Percentiles rank a stretch among this genome's conserved stretches.
Conservation (phyloP, 2,797 vertebrate genomes). For the Coregonus suidteri region DNA sequence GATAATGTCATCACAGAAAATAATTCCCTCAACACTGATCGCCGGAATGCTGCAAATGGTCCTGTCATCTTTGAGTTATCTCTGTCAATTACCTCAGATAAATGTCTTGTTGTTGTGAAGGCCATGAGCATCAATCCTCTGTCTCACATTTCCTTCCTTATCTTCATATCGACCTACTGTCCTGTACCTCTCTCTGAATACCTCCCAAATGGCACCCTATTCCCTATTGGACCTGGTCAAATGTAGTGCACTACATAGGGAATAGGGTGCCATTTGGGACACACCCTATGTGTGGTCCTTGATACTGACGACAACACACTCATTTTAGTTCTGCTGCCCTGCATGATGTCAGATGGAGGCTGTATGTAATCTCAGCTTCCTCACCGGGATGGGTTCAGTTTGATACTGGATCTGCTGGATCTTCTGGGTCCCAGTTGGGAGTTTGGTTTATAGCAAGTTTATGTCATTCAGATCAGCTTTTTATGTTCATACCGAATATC, state of each 20-base stretch:
- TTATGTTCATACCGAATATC: neutral
- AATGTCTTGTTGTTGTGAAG: slow-evolving; percentile 64
- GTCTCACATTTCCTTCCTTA: neutral
- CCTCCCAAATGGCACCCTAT: neutral
- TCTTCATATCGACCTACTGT: slow-evolving; percentile 1
- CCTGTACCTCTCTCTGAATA: slow-evolving; percentile 11
- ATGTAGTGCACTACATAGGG: neutral
- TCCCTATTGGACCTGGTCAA: neutral
- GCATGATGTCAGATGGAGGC: slow-evolving; percentile 35
- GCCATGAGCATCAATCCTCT: slow-evolving; percentile 68
- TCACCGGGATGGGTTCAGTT: slow-evolving; percentile 64
- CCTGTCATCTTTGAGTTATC: slow-evolving; percentile 58
- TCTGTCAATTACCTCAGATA: slow-evolving; percentile 71
- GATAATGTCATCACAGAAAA: neutral
- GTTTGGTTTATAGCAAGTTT: slow-evolving; percentile 42
- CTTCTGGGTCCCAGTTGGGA: slow-evolving; percentile 46
- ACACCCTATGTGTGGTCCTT: slow-evolving; percentile 16
- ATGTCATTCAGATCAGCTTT: slow-evolving; percentile 4
- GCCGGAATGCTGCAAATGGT: slow-evolving; percentile 65
- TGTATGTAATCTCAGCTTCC: slow-evolving; percentile 68
- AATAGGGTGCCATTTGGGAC: slow-evolving; percentile 12
- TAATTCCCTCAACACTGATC: slow-evolving; percentile 16
- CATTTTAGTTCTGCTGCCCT: slow-evolving; percentile 30
- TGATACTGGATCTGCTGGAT: slow-evolving; percentile 52
- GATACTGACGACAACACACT: slow-evolving; percentile 26